Evolutionary conservation across 2,113 vertebrate genomes (phyloP).

Genomic region (Motacilla tschutschensis): DNA sequence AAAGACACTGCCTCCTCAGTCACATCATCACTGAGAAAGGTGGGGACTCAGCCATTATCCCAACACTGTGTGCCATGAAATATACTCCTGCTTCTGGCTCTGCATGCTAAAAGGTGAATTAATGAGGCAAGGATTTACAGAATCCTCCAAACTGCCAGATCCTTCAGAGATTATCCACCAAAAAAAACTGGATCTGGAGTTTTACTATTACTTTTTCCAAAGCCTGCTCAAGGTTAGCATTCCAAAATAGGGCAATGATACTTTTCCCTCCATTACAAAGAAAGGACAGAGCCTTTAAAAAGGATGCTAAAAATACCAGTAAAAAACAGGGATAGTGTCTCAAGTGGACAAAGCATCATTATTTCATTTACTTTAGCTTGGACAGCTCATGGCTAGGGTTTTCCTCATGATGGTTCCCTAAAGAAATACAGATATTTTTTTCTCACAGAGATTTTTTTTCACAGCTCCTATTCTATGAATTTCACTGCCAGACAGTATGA

Average conservation of each 20-base stretch:
- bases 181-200: background rate
- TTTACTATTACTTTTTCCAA: no score
- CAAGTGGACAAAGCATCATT: background rate
- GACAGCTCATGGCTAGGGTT: background rate
- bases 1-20: background rate
- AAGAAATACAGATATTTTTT: background rate
- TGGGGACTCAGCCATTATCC: background rate
- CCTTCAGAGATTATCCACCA: background rate
- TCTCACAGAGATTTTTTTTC: background rate
- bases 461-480: background rate
- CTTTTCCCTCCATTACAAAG: background rate
- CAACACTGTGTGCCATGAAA: background rate
- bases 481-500: background rate
- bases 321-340: background rate
- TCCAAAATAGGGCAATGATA: background rate
- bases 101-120: background rate
- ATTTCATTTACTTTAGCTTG: background rate
- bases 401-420: background rate
- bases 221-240: background rate
- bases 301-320: background rate
- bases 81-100: background rate
- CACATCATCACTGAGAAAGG: background rate
- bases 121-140: background rate
- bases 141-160: background rate
- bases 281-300: background rate